Base-by-base conservation (phyloP, 2,797 vertebrate species). In the Okamejei kenojei region DNA sequence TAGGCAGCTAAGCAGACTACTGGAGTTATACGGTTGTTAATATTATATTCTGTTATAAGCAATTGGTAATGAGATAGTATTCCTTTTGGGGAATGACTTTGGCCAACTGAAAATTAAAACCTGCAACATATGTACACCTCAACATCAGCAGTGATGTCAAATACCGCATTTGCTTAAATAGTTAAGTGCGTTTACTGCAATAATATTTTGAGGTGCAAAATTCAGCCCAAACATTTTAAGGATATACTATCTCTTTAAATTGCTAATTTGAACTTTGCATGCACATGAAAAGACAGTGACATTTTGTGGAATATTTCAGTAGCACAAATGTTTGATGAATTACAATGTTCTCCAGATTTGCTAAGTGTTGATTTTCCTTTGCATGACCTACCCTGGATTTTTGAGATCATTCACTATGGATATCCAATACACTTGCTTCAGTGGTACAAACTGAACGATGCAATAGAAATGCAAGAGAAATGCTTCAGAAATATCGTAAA, bases 1-100 rank as follows among this genome's bases (percentile, higher is more conserved):
- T 99, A 97, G 96, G 97, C 96, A 96, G 96, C 76, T 8, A 35
- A 65, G 23, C 63, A 79, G 76, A 35, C 19, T 63, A 93, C 91
- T 35, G 2, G 23, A 54, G 26, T 93, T 77, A 17, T 92, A 8
- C 26, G 35, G 11, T 13, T 23, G 58, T 74, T 54, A 61, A 7
- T 88, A 68, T 88, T 68, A 88, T 35, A 35, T 88, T 8, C 38
- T 92, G 38, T 74, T 58, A 45, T 73, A 71, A 45, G 21, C 65
- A 38, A 92, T 76, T 71, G 11, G 23, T 26, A 91, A 91, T 73
- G 63, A 91, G 90, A 92, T 19, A 29, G 73, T 92, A 74, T 63
- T 76, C 68, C 90, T 92, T 92, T 76, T 92, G 35, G 26, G 26
- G 32, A 58, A 45, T 76, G 10, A 58, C 35, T 54, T 45, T 76